Evolutionary conservation across 2,113 vertebrate species (phyloP), one percentile per base, ranked within the genome.

Genomic region (Amblyopsis rosae): DNA sequence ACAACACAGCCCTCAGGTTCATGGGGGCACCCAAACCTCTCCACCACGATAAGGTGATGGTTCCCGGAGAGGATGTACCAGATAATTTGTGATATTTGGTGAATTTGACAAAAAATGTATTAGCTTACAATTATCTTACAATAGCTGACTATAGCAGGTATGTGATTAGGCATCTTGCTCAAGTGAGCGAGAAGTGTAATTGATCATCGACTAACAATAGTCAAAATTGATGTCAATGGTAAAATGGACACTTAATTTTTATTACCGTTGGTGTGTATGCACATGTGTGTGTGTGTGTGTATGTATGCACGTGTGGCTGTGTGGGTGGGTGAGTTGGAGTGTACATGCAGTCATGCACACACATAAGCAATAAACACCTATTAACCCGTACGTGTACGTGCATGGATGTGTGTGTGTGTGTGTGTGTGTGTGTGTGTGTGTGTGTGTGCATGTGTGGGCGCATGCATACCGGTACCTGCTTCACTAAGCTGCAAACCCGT

Each of bases 401-500:
- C 26, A 7, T 33, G 50, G n/a, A n/a, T 66, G 64, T 48, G 35
- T 67, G 49, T 62, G 49, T 55, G 17, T 63, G 49, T 55, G 41
- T 70, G 68, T 46, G 59, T 47, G 59, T 53, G 12, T 15, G 49
- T 51, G 49, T 15, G 3, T 10, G n/a, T 8, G 13, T 16, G 12
- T 15, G 49, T 51, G 50, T n/a, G 4, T 10, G 16, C 13, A 15
- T 16, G 48, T 45, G 50, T 35, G 53, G 15, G n/a, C 10, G 58
- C 46, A 35, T 2, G 26, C 41, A 9, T 67, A 61, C 67, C 57
- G 55, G 48, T 19, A 62, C 60, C 76, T 60, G 46, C 17, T 80
- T 56, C 41, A 33, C 35, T 8, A 26, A 60, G 64, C 70, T 13
- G 45, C 47, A 11, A 12, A 11, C 32, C 11, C 35, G 26, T 58